A percentile compares a stretch with the other conserved stretches of the same genome.
phyloP scores from a whole-genome alignment of 2,888 invertebrate genomes.

The Leptinotarsa tumamoca region DNA sequence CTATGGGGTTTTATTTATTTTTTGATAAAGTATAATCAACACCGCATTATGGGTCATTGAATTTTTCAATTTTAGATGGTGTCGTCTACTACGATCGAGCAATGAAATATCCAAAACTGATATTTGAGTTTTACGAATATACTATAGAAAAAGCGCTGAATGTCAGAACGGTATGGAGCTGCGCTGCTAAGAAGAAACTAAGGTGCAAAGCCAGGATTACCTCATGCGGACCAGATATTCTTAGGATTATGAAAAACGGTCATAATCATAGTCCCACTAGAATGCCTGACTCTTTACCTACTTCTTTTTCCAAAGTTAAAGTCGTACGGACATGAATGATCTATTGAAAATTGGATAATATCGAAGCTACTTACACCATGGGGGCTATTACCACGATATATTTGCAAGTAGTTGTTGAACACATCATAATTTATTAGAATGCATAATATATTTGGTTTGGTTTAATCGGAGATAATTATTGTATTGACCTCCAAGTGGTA shows the following conservation, averaged over 20 bases:
- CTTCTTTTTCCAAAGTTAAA: slow-evolving; percentile 27
- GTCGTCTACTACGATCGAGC: slow-evolving; percentile 43
- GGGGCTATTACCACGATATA: too few relatives aligned
- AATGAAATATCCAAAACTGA: slow-evolving; percentile 52
- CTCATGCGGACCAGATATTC: slow-evolving; percentile 21
- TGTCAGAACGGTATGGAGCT: slow-evolving; percentile 32
- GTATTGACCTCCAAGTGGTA: not conserved
- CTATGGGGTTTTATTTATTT: too few relatives aligned
- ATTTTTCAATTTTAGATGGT: slow-evolving; percentile 29
- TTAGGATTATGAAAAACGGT: slow-evolving; percentile 24
- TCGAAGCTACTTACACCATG: not conserved
- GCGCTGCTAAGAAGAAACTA: slow-evolving; percentile 28
- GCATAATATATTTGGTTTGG: not conserved
- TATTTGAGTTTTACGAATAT: slow-evolving; percentile 50
- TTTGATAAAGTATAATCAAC: not conserved
- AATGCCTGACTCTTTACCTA: slow-evolving; percentile 5
- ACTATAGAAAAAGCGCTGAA: slow-evolving; percentile 25
- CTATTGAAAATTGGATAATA: not conserved
- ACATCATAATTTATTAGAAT: not conserved
- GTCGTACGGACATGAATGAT: slow-evolving; percentile 5
- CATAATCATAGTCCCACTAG: slow-evolving; percentile 30
- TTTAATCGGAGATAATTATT: not conserved
- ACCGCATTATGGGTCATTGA: not conserved
- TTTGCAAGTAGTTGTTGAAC: too few relatives aligned
- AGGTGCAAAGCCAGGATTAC: slow-evolving; percentile 31